Conservation (phyloP, 2,797 vertebrate genomes). For the Thunnus albacares region DNA sequence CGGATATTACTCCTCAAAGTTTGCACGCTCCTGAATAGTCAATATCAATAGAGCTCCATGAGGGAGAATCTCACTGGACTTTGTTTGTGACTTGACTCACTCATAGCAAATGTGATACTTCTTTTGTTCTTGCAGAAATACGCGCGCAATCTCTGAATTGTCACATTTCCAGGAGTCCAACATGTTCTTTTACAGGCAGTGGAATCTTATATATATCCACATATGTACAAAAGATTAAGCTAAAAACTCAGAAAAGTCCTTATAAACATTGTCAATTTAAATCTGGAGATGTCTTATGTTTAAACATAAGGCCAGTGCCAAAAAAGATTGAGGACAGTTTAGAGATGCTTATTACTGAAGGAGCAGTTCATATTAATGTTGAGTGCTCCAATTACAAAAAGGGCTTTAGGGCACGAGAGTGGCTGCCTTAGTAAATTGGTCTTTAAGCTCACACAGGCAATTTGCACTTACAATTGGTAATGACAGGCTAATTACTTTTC, state of each 20-base stretch:
- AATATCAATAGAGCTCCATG: constrained; percentile 45
- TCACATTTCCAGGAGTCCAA: constrained; percentile 39
- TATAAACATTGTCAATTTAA: not conserved
- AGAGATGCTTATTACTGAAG: constrained; percentile 42
- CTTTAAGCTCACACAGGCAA: constrained; percentile 55
- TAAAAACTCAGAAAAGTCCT: not conserved
- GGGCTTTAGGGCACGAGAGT: constrained; percentile 38
- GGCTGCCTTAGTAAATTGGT: constrained; percentile 50
- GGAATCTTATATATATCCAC: not conserved
- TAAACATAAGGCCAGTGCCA: constrained; percentile 2
- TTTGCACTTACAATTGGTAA: constrained; percentile 51
- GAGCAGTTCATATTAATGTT: constrained; percentile 48
- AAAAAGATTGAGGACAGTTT: constrained; percentile 26
- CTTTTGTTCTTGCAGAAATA: constrained; percentile 61
- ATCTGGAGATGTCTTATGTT: constrained; percentile 3
- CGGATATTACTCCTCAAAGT: constrained; percentile 74
- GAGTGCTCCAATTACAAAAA: constrained; percentile 58
- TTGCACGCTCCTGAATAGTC: constrained; percentile 56
- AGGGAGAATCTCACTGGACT: constrained; percentile 40
- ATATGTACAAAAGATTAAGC: not conserved
- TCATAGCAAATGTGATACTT: constrained; percentile 29
- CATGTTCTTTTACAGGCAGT: not conserved
- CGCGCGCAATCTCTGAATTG: constrained; percentile 42
- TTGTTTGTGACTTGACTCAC: constrained; percentile 55
- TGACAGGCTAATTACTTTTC: constrained; percentile 45